Percentiles rank a stretch among this genome's conserved stretches.
Conservation (phyloP, 1,140 invertebrate genomes). For the Polyergus mexicanus region DNA sequence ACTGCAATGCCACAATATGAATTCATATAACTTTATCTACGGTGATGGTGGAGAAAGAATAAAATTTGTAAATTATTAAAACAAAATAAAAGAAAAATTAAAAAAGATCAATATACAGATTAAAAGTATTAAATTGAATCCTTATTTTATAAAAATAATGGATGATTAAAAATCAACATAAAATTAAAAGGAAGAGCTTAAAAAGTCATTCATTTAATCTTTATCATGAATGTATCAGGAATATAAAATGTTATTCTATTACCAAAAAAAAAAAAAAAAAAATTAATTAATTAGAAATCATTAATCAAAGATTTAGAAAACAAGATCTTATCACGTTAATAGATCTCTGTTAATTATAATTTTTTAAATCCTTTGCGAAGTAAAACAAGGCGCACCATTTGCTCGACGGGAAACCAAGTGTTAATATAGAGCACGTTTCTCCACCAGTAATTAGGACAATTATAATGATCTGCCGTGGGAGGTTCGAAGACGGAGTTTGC, state of each 20-base stretch:
- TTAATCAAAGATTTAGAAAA: not conserved
- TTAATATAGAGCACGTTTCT: slow-evolving; percentile 94
- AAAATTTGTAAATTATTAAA: not conserved
- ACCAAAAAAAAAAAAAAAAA: not conserved
- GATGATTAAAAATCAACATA: slow-evolving; percentile 10
- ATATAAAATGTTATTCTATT: not conserved
- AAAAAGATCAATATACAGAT: slow-evolving; percentile 12
- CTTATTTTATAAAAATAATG: slow-evolving; percentile 29
- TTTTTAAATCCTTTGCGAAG: no score
- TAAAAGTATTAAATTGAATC: slow-evolving; percentile 11
- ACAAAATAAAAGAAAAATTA: not conserved
- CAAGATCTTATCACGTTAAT: not conserved
- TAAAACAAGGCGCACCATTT: slow-evolving; percentile 90
- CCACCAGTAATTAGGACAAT: slow-evolving; percentile 95
- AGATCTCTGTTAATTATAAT: not conserved
- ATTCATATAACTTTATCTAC: slow-evolving; percentile 11
- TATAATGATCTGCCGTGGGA: slow-evolving; percentile 92
- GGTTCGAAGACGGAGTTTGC: slow-evolving; percentile 94
- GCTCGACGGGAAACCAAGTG: slow-evolving; percentile 93
- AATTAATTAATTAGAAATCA: not conserved
- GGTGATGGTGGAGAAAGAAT: no score
- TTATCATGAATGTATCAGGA: not conserved
- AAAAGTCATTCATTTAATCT: not conserved
- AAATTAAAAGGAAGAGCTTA: slow-evolving; percentile 19
- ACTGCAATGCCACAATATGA: slow-evolving; percentile 86